Conservation (phyloP, 2,888 invertebrate species). For the Andrena marginata region DNA sequence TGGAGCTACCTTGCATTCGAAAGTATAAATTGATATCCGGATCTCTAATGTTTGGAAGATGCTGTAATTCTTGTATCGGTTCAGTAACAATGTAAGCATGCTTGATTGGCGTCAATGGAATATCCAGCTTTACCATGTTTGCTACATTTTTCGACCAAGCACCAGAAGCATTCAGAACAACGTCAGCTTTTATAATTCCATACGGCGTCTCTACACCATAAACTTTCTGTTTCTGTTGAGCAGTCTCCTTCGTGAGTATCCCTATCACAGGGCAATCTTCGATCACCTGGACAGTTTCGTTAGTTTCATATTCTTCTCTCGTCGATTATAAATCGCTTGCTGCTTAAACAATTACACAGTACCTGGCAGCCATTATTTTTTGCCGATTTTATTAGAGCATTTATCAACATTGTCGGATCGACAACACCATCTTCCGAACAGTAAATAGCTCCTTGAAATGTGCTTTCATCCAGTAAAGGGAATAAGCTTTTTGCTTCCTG, state of each 20-base stretch:
- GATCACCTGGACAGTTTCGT: slow-evolving; percentile 86
- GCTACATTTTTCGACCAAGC: slow-evolving; percentile 94
- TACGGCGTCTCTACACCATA: slow-evolving; percentile 91
- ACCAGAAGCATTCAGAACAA: slow-evolving; percentile 92
- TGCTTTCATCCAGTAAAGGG: slow-evolving; percentile 91
- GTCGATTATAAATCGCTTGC: background rate
- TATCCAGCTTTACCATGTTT: slow-evolving; percentile 88
- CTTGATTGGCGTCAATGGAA: slow-evolving; percentile 94
- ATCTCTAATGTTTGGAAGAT: slow-evolving; percentile 93
- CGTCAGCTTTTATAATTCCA: slow-evolving; percentile 91
- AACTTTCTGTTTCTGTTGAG: slow-evolving; percentile 89
- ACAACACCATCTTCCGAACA: slow-evolving; percentile 93
- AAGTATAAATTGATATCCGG: slow-evolving; percentile 94
- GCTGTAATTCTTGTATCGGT: slow-evolving; percentile 90
- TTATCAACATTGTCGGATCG: slow-evolving; percentile 93
- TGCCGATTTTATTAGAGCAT: slow-evolving; percentile 91
- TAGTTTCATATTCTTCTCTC: slow-evolving; percentile 12
- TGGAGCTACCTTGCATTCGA: slow-evolving; percentile 93
- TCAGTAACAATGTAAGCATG: slow-evolving; percentile 96
- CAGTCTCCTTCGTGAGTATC: slow-evolving; percentile 89
- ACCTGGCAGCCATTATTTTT: slow-evolving; percentile 90
- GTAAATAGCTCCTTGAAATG: slow-evolving; percentile 92
- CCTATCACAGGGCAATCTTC: slow-evolving; percentile 92
- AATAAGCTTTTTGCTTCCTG: slow-evolving; percentile 91
- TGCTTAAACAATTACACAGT: slow-evolving; percentile 26